Evolutionary conservation across 2,113 vertebrate genomes (phyloP).

Genomic region (Uria lomvia): DNA sequence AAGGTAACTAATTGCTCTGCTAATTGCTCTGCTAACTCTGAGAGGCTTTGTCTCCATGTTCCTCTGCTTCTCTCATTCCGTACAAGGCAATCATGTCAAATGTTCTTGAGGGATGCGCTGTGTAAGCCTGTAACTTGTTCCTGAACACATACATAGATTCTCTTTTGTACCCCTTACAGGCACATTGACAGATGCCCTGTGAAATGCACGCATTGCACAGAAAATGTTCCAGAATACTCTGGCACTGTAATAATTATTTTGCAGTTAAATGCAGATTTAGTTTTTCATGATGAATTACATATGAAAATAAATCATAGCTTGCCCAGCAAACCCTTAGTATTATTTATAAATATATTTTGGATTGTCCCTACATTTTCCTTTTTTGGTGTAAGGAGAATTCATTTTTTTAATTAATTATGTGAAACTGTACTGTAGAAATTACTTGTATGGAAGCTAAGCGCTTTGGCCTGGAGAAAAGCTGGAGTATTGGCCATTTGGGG

Average conservation of each 20-base stretch:
- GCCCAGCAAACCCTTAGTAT: not conserved
- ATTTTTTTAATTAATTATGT: not conserved
- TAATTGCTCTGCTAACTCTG: not conserved
- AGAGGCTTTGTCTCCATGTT: not conserved
- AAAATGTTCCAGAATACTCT: not conserved
- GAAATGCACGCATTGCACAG: fast-evolving
- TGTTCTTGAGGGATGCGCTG: not conserved
- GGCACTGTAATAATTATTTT: not conserved
- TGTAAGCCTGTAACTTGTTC: not conserved
- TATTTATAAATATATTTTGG: not conserved
- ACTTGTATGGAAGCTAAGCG: not conserved
- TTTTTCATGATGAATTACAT: not conserved
- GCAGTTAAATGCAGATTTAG: not conserved
- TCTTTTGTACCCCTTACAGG: not conserved
- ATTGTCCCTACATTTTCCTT: not conserved
- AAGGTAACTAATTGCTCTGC: not conserved
- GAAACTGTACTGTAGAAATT: not conserved
- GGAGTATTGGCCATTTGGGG: not conserved
- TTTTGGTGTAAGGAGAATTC: not conserved
- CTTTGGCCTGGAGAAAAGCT: not conserved
- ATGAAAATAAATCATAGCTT: not conserved
- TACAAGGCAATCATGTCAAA: not conserved
- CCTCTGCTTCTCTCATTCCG: not conserved
- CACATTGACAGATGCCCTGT: not conserved
- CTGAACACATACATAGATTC: not conserved